Base-by-base conservation (phyloP, 1,140 invertebrate species). In the Drosophila sturtevanti region DNA sequence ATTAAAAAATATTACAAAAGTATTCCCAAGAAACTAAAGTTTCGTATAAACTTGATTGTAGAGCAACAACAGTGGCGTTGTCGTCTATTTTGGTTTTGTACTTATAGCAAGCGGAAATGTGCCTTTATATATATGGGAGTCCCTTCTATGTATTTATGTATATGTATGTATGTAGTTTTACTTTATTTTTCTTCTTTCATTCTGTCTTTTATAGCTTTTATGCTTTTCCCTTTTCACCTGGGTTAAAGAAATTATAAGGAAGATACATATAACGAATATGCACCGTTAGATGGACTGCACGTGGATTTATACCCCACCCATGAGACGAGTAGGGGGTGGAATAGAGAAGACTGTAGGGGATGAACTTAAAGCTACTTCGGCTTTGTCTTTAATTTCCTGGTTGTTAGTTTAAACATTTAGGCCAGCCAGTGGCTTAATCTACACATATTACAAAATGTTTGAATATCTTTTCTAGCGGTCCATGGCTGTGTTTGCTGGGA, bases 11-110 rank as follows among this genome's bases (percentile, higher is more conserved):
- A n/a, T n/a, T n/a, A n/a, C n/a, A n/a, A n/a, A n/a, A n/a, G n/a
- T n/a, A n/a, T n/a, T n/a, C 2, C 4, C 4, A 3, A 3, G 22
- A 24, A 24, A 24, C 22, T 24, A 24, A 24, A 3, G 2, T 38
- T 37, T 38, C 44, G 55, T 72, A 75, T 75, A 41, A 56, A 41
- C 58, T 51, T 62, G n/a, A 22, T 24, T 38, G 35, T 34, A 22
- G 24, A 64, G 16, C 35, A 66, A 66, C 77, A 65, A 60, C 63
- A 72, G 56, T 48, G 14, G 41, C 71, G 64, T 67, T 68, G 78
- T 68, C 79, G 75, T 82, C 82, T 86, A 86, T 86, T 86, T 86
- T 87, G 71, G 82, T 79, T 87, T 78, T 75, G 75, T 73, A 74
- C 79, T 67, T 61, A 63, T 69, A 69, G 72, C 59, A 61, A 75